Evolutionary conservation across 1,140 invertebrate species (phyloP), one percentile per base, ranked within the genome.

Genomic region (Apocrypta bakeri): DNA sequence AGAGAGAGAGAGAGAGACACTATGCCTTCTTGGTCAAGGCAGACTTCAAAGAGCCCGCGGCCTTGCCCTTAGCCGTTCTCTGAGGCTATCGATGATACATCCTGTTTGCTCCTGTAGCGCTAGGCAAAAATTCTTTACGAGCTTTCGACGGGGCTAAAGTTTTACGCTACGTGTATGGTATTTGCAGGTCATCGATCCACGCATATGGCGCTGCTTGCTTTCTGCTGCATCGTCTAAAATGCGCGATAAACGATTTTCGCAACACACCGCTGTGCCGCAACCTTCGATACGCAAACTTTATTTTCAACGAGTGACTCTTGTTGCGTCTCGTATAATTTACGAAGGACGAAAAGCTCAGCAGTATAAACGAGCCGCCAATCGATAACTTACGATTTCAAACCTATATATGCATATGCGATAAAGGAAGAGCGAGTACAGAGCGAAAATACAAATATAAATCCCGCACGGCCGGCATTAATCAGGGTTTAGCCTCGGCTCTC

Each of bases 41-140:
- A 21, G 40, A 74, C 40, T 25, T 74, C 37, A 48, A 74, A 74
- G 72, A 71, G 25, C 72, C 40, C 37, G 27, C 72, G 40, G 72
- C n/a, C 72, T 74, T 74, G 72, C 72, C 72, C 72, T 74, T 74
- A 33, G 72, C 37, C 37, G 40, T 14, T 48, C 24, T 29, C 24
- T 48, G n/a, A 2, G 6, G 14, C 37, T 73, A n/a, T 48, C n/a
- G 3, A 68, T 31, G 21, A 66, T 66, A 66, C 64, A 66, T 66
- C 24, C 27, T 25, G 64, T 66, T 66, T 66, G 24, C 64, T 64
- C 63, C 24, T 66, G 24, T 27, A 25, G 48, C 48, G 48, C 1
- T 56, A 1, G 48, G 48, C 48, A 56, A 56, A 56, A 56, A 56
- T 56, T 56, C 48, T 56, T 56, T 56, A n/a, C 48, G 42, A 48